Evolutionary conservation across 2,797 vertebrate genomes (phyloP), one percentile per base, ranked within the genome.

Genomic region (Apogon talboti): DNA sequence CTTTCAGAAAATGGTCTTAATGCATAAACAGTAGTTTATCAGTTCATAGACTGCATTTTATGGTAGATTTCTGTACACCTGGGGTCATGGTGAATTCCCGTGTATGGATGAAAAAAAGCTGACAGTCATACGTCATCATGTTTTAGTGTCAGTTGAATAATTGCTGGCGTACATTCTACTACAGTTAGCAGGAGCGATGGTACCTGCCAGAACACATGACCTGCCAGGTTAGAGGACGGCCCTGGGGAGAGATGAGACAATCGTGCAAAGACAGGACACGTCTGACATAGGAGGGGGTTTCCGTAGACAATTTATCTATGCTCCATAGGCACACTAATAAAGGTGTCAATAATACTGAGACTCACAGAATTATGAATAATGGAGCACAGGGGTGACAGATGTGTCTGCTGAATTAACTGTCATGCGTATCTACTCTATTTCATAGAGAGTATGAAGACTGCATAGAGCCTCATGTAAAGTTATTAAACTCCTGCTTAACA

Each of bases 161-260:
- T 69, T 54, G 74, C 47, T 73, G 75, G 40, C 71, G 61, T 58
- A 70, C 58, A 64, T 76, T 69, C 76, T 76, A 82, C 71, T 82
- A 15, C 70, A 66, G 66, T 62, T 41, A 67, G 67, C 16, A 38
- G 61, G 59, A 66, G 56, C 3, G 45, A 51, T 21, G 62, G 46
- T 81, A 59, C 78, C 84, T 90, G 82, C 80, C 72, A 78, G 70
- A 84, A 84, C 79, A 80, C 62, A 83, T 74, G 84, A 87, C 66
- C 85, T 90, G 83, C 81, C 85, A 86, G 73, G 46, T 61, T 68
- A 2, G 53, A 69, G 71, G 81, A 45, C 2, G 6, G 73, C 79
- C 82, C 86, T 28, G 30, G 65, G 84, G 79, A 82, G 66, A 24
- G 43, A 76, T 54, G 56, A 81, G 54, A 64, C 15, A 11, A 78